A percentile compares a stretch with the other conserved stretches of the same genome.
These are phyloP conservation scores for Acrocephalus scirpaceus DNA, from an alignment of 2,797 vertebrate genomes.

Conservation along the genomic window DNA sequence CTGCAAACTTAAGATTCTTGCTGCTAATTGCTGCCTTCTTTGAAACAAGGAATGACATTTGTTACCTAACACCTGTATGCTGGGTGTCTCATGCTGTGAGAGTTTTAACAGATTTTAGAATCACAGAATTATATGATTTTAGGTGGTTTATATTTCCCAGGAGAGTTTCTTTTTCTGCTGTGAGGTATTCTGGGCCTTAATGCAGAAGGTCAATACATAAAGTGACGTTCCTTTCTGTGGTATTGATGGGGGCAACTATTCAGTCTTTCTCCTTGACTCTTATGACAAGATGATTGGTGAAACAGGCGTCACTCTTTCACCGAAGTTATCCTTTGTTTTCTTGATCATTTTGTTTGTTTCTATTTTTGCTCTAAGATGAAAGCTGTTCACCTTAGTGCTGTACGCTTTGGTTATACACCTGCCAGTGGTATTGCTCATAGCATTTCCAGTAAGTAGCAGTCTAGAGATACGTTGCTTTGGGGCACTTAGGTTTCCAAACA, in stretches of 20 bases:
- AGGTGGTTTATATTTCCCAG: not conserved
- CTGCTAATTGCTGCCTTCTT: not conserved
- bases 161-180: not conserved
- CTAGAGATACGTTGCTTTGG: not conserved
- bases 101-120: not conserved
- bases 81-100: not conserved
- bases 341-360: not conserved
- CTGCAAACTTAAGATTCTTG: not conserved
- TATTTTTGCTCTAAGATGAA: not conserved
- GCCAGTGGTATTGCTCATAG: not conserved
- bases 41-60: not conserved
- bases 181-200: not conserved
- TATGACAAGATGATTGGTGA: not conserved
- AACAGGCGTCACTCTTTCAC: not conserved
- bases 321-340: not conserved
- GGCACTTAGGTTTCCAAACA: conserved; percentile 5
- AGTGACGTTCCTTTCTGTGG: not conserved
- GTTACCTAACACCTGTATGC: not conserved
- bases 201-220: not conserved
- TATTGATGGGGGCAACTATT: not conserved
- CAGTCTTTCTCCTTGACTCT: not conserved
- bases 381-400: not conserved
- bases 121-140: not conserved
- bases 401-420: not conserved
- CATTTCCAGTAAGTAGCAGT: not conserved